phyloP scores from a whole-genome alignment of 2,113 vertebrate genomes.

The Onychostoma macrolepis region DNA sequence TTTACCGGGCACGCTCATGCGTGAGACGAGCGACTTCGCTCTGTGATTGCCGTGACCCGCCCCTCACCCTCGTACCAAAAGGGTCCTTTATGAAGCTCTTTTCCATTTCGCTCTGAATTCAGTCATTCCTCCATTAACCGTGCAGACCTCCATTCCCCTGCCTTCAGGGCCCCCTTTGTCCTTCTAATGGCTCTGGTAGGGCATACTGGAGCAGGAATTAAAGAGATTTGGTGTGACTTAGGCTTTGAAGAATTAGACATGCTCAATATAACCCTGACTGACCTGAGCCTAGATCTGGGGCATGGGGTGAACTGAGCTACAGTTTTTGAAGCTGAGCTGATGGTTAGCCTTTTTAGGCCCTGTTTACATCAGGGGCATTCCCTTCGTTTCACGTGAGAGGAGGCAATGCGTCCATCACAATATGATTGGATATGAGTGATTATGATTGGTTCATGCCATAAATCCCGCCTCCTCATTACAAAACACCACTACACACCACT shows the following conservation, averaged over 20 bases:
- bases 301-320: slow-evolving; percentile 63
- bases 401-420: not conserved
- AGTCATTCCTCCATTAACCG: slow-evolving; percentile 48
- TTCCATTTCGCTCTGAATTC: slow-evolving; percentile 58
- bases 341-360: not conserved
- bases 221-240: slow-evolving; percentile 76
- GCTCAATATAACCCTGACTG: slow-evolving; percentile 72
- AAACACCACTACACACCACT: too few relatives aligned
- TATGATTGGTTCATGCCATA: too few relatives aligned
- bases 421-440: too few relatives aligned
- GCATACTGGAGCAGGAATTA: slow-evolving; percentile 60
- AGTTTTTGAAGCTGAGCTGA: slow-evolving; percentile 50
- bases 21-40: slow-evolving; percentile 61
- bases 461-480: too few relatives aligned
- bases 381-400: not conserved
- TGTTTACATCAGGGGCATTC: not conserved
- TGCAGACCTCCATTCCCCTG: slow-evolving; percentile 56
- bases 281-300: slow-evolving; percentile 45
- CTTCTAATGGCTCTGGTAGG: slow-evolving; percentile 28
- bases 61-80: slow-evolving; percentile 51
- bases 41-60: slow-evolving; percentile 56
- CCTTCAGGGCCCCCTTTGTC: slow-evolving; percentile 69
- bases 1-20: slow-evolving; percentile 59
- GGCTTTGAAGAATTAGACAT: slow-evolving; percentile 83
- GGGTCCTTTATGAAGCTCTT: slow-evolving; percentile 47